Evolutionary conservation across 2,888 invertebrate genomes (phyloP), one percentile per base, ranked within the genome.

Genomic region (Acanthopleura granulata): DNA sequence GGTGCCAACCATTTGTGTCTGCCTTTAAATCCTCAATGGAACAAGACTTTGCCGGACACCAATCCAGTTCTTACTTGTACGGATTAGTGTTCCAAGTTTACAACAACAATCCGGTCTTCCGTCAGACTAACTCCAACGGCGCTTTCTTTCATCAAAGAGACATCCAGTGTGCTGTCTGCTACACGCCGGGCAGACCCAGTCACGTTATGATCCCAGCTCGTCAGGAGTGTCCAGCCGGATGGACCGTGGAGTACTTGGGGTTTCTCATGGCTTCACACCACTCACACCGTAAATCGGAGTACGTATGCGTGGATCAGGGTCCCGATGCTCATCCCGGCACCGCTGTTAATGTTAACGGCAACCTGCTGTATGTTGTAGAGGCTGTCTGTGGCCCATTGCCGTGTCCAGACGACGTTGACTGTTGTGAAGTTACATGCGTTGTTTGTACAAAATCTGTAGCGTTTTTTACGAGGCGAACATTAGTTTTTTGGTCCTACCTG

Each of bases 381-480:
- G 57, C 57, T 12, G 57, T 57, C 6, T 57, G 57, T 57, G 57
- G 57, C 22, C n/a, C 22, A n/a, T 12, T 57, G 22, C 57, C 57
- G 18, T 57, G 57, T 57, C 57, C 57, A 57, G 12, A 57, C 57
- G 3, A 57, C 12, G 57, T 57, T 22, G 57, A 57, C 22, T 3
- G 57, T 57, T 57, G 6, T 57, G 57, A 57, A 22, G n/a, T 57
- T 18, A 57, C 57, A 4, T 57, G 57, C 12, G 57, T 22, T 22
- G 57, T 57, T 57, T 57, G 57, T 12, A 57, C 57, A n/a, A 57
- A 57, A 57, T 57, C n/a, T n/a, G n/a, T n/a, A n/a, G n/a, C n/a
- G n/a, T n/a, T n/a, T n/a, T n/a, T n/a, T n/a, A n/a, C n/a, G n/a
- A n/a, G n/a, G n/a, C n/a, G n/a, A n/a, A n/a, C n/a, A n/a, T n/a